These are phyloP conservation scores for Sorex araneus DNA, from an alignment of 2,113 vertebrate species.

Conservation along the genomic window DNA sequence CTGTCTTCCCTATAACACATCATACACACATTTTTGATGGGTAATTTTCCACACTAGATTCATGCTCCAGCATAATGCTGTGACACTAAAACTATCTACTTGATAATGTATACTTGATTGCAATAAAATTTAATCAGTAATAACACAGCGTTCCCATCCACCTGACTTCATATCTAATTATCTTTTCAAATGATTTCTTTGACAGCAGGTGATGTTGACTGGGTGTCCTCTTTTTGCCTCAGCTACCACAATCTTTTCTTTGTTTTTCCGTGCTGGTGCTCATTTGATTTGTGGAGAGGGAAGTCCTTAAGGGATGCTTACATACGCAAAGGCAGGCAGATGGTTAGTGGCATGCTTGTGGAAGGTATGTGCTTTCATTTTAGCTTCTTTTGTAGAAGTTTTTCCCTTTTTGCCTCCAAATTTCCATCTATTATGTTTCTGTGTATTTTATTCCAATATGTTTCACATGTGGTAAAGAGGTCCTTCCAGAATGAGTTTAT, in stretches of 20 bases:
- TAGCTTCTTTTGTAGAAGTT: neutral
- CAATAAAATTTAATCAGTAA: slow-evolving; percentile 61
- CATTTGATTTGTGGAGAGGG: slow-evolving; percentile 38
- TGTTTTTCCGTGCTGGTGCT: slow-evolving; percentile 8
- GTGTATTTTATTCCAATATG: neutral
- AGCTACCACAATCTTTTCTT: neutral
- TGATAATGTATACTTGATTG: slow-evolving; percentile 20
- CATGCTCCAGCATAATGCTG: neutral
- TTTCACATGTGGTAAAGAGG: neutral
- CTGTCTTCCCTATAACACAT: accelerated
- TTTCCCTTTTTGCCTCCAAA: neutral
- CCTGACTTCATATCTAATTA: slow-evolving; percentile 56
- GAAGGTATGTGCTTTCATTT: neutral
- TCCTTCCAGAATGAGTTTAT: slow-evolving; percentile 29
- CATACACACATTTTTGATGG: neutral
- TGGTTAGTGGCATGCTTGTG: neutral
- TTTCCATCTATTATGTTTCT: slow-evolving; percentile 18
- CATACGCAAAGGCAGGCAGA: neutral
- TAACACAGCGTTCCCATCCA: neutral
- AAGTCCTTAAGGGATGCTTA: neutral
- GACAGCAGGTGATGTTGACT: slow-evolving; percentile 10
- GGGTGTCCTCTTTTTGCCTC: neutral
- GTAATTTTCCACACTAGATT: slow-evolving; percentile 10
- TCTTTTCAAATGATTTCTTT: slow-evolving; percentile 58
- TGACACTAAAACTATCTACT: neutral